Evolutionary conservation across 2,888 invertebrate genomes (phyloP).

Genomic region (Colletes collaris): DNA sequence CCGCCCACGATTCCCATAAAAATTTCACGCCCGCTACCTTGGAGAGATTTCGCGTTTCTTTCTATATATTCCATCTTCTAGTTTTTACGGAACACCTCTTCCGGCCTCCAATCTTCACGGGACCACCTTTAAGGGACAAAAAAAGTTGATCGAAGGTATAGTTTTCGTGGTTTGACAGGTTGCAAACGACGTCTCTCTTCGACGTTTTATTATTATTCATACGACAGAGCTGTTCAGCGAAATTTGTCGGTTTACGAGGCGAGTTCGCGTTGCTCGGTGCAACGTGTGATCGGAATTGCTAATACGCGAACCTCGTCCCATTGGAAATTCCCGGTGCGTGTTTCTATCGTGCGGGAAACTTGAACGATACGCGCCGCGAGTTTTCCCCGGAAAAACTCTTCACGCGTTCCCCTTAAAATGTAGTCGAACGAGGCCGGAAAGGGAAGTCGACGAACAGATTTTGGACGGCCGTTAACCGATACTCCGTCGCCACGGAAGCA

Average conservation of each 20-base stretch:
- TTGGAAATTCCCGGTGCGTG: slow-evolving; percentile 44
- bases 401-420: slow-evolving; percentile 3
- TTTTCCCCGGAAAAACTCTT: slow-evolving; percentile 10
- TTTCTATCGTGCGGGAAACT: slow-evolving; percentile 30
- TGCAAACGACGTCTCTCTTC: neutral
- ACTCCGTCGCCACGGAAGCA: slow-evolving; percentile 6
- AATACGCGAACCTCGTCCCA: slow-evolving; percentile 31
- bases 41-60: slow-evolving; percentile 36
- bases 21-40: slow-evolving; percentile 44
- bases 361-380: slow-evolving; percentile 16
- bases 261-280: slow-evolving; percentile 37
- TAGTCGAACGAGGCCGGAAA: neutral
- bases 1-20: slow-evolving; percentile 50
- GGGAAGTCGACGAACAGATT: no score
- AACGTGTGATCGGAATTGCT: slow-evolving; percentile 56
- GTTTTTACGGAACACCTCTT: neutral
- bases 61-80: neutral
- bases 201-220: slow-evolving; percentile 40
- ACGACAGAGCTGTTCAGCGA: slow-evolving; percentile 39
- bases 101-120: neutral
- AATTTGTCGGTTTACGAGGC: slow-evolving; percentile 48
- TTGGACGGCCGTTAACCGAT: slow-evolving; percentile 4
- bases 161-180: neutral
- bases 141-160: neutral
- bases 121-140: neutral